Evolutionary conservation across 2,797 vertebrate species (phyloP), one percentile per base, ranked within the genome.

Genomic region (Apogon talboti): DNA sequence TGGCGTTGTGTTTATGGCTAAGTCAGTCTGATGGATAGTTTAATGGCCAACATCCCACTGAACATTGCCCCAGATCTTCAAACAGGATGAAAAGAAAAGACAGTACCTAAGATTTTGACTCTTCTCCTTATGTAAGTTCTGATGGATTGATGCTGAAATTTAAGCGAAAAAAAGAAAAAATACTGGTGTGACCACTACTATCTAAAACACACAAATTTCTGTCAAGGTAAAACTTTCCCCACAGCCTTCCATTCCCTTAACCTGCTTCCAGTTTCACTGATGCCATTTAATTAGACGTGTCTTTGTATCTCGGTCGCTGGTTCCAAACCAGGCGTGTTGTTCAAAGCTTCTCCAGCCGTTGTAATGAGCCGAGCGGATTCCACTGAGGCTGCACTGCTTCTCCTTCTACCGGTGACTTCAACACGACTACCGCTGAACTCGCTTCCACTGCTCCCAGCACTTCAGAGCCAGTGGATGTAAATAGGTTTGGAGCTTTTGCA

Each of bases 291-390:
- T 86, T 65, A 82, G 71, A 67, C n/a, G 12, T 49, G 33, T 37
- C 56, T 81, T 57, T 6, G 14, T 53, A 11, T 60, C 41, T 38
- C 13, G 47, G 46, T 33, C 70, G 38, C 47, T 56, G 60, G 28
- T 47, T 74, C 21, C 57, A 70, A 70, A 81, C 50, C 44, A 15
- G 48, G 37, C 3, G 47, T 67, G 48, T 63, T 80, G 71, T 84
- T 85, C 69, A 80, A 73, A 81, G 77, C 48, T 51, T 62, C 64
- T 49, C 66, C 51, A 10, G 40, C 72, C 52, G 49, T 63, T 40
- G 48, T 89, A 88, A 90, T 86, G 87, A 88, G 84, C 66, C 2
- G 16, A 44, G 44, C 28, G 12, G 74, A 83, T 53, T 79, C 83
- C 76, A 46, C 58, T 0, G 78, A 82, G 81, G 66, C 61, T 38